These are phyloP conservation scores for Coelinius sp. DNA, from an alignment of 2,888 invertebrate species.

Conservation along the genomic window DNA sequence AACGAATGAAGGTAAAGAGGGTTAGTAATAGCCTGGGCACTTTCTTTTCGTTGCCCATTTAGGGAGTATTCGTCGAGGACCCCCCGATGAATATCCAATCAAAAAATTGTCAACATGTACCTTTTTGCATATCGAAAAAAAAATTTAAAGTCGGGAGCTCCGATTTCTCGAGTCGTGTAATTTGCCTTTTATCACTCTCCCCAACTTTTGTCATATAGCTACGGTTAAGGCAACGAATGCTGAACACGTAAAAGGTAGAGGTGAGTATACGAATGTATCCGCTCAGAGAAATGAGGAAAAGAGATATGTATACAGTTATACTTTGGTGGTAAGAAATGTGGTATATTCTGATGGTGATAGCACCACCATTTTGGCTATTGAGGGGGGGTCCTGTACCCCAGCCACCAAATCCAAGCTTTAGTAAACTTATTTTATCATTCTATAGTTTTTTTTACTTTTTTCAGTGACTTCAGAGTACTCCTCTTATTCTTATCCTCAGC, in stretches of 20 bases:
- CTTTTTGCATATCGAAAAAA: no score
- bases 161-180: no score
- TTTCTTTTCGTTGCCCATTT: no score
- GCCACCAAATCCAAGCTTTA: conserved; percentile 23
- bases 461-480: no score
- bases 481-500: neutral
- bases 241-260: conserved; percentile 13
- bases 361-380: conserved; percentile 17
- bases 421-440: conserved; percentile 4
- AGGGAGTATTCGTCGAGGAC: no score
- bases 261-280: conserved; percentile 24
- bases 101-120: no score
- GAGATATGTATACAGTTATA: neutral
- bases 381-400: neutral
- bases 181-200: no score
- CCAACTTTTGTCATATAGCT: no score
- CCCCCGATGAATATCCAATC: no score
- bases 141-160: no score
- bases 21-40: no score
- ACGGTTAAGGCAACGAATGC: neutral
- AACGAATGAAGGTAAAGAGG: neutral
- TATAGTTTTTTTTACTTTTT: conserved; percentile 37
- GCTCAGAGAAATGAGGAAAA: conserved; percentile 5
- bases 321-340: conserved; percentile 8
- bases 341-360: neutral